Conservation (phyloP, 2,888 invertebrate genomes). For the Oligia fasciuncula region DNA sequence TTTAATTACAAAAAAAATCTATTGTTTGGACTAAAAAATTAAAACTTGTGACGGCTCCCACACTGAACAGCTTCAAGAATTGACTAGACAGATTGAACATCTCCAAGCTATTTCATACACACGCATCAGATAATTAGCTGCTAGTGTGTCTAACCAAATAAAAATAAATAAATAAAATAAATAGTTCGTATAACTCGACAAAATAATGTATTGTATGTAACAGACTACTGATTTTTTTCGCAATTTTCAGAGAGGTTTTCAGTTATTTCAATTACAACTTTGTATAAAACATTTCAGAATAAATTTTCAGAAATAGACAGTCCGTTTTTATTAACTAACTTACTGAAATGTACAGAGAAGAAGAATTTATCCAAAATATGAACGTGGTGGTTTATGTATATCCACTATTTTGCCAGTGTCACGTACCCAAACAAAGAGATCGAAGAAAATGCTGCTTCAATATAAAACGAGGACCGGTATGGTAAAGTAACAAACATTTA, state of each 20-base stretch:
- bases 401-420: background rate
- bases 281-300: background rate
- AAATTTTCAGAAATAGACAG: background rate
- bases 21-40: too few species aligned
- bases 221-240: background rate
- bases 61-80: too few species aligned
- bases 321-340: background rate
- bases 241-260: background rate
- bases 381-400: background rate
- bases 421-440: background rate
- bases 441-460: background rate
- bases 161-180: too few species aligned
- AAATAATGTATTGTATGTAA: background rate
- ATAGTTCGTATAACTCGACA: background rate
- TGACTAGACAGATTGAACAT: too few species aligned
- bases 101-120: too few species aligned
- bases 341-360: background rate
- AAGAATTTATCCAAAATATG: background rate
- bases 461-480: background rate
- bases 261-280: background rate
- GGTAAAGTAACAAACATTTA: conserved; percentile 1
- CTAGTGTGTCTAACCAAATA: too few species aligned
- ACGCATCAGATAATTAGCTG: too few species aligned
- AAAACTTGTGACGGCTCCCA: too few species aligned
- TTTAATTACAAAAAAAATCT: too few species aligned